Evolutionary conservation across 2,888 invertebrate genomes (phyloP).

Genomic region (Notocelia uddmanniana): DNA sequence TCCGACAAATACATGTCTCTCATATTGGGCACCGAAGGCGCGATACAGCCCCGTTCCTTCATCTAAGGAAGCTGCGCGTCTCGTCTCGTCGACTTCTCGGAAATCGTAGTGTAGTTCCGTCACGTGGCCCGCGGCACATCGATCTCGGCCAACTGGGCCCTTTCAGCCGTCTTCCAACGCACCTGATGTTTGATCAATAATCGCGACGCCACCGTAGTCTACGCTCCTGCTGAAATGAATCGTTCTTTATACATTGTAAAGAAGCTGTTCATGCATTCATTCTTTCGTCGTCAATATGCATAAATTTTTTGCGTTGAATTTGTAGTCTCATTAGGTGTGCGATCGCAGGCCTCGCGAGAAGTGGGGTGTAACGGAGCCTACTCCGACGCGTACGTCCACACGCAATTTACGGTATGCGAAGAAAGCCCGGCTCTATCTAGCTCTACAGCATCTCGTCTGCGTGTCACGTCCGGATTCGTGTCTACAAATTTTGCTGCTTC

Average conservation of each 20-base stretch:
- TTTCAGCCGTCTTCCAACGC: slow-evolving; percentile 34
- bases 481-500: slow-evolving; percentile 4
- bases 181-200: slow-evolving; percentile 47
- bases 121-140: slow-evolving; percentile 42
- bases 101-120: slow-evolving; percentile 26
- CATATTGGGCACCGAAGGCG: slow-evolving; percentile 26
- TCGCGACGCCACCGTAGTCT: slow-evolving; percentile 22
- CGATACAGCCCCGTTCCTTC: slow-evolving; percentile 19
- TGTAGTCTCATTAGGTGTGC: slow-evolving; percentile 59
- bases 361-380: slow-evolving; percentile 73
- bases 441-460: slow-evolving; percentile 49
- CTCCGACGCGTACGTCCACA: slow-evolving; percentile 57
- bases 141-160: slow-evolving; percentile 21
- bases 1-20: slow-evolving; percentile 47
- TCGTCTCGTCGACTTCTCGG: slow-evolving; percentile 28
- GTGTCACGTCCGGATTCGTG: slow-evolving; percentile 27
- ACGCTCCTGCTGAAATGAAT: slow-evolving; percentile 8
- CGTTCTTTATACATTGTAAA: slow-evolving; percentile 9
- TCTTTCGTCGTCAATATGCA: slow-evolving; percentile 37
- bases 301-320: slow-evolving; percentile 46
- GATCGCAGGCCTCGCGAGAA: slow-evolving; percentile 71
- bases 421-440: slow-evolving; percentile 64
- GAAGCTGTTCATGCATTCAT: slow-evolving; percentile 22
- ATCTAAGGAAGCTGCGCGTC: slow-evolving; percentile 37
- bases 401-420: slow-evolving; percentile 74